These are phyloP conservation scores for Aleiodes sp. DNA, from an alignment of 1,140 invertebrate genomes.

Conservation along the genomic window DNA sequence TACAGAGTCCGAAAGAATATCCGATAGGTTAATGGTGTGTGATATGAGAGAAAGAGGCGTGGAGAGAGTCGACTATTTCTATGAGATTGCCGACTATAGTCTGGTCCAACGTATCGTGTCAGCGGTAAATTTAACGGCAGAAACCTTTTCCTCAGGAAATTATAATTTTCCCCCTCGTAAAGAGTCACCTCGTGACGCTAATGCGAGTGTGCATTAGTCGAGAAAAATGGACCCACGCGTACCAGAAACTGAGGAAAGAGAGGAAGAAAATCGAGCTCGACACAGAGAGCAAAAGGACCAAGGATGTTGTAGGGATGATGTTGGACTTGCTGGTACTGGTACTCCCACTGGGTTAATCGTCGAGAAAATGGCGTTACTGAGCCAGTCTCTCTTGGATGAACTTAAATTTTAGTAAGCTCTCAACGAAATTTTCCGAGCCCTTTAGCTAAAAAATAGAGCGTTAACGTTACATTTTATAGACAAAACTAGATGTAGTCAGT, in stretches of 20 bases:
- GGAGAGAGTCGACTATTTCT: constrained; percentile 2
- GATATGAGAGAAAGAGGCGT: neutral
- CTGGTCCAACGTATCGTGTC: constrained; percentile 47
- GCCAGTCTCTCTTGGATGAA: neutral
- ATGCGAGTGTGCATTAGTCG: constrained; percentile 61
- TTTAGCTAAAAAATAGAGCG: no score
- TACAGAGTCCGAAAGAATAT: neutral
- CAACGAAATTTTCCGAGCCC: neutral
- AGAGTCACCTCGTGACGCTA: constrained; percentile 56
- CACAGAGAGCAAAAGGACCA: no score
- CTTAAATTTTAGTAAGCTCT: constrained; percentile 6
- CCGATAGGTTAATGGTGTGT: constrained; percentile 21
- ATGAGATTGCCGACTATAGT: neutral
- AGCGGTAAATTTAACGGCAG: constrained; percentile 54
- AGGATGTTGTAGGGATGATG: constrained; percentile 40
- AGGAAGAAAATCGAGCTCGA: neutral
- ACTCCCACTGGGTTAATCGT: constrained; percentile 54
- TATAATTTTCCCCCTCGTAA: constrained; percentile 60
- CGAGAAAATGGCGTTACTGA: constrained; percentile 53
- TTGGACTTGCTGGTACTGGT: constrained; percentile 16
- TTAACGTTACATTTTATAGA: no score
- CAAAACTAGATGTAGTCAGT: neutral
- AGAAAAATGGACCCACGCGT: constrained; percentile 54
- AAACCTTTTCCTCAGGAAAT: constrained; percentile 53
- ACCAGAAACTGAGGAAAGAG: neutral